Evolutionary conservation across 64 coral and sea anemone genomes (phyloP).

Genomic region (Orbicella faveolata): DNA sequence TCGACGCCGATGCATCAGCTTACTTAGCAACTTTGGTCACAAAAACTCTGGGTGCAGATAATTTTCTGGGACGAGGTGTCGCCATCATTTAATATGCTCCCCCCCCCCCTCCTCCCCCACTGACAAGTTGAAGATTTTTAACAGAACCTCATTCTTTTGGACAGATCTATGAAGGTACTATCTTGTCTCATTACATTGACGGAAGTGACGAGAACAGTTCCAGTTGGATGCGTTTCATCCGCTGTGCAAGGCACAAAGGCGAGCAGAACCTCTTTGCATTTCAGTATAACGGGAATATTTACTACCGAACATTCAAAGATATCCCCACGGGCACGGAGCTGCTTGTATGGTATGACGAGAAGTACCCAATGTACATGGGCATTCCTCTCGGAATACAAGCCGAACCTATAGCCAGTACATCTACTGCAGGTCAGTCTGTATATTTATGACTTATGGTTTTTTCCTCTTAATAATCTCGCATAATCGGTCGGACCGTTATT

Average conservation of each 20-base stretch:
- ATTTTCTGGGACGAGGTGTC: too few relatives aligned
- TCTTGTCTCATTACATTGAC: conserved; percentile 65
- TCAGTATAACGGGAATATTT: conserved; percentile 74
- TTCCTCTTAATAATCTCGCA: too few relatives aligned
- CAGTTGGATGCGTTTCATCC: conserved; percentile 85
- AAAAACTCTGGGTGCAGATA: too few relatives aligned
- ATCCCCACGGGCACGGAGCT: conserved; percentile 62
- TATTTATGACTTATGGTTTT: too few relatives aligned
- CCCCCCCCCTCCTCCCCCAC: too few relatives aligned
- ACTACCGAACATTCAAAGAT: conserved; percentile 73
- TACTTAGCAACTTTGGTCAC: too few relatives aligned
- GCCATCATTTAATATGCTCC: too few relatives aligned
- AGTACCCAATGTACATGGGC: conserved; percentile 69
- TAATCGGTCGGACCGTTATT: too few relatives aligned
- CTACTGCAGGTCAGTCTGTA: neutral
- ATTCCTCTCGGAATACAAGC: conserved; percentile 63
- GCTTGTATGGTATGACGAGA: conserved; percentile 80
- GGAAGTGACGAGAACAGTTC: conserved; percentile 73
- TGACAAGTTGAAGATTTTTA: neutral
- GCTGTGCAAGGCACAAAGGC: conserved; percentile 58
- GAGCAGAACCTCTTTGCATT: conserved; percentile 77
- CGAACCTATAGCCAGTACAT: neutral
- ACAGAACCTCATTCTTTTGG: neutral
- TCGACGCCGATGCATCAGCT: too few relatives aligned
- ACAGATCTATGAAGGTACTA: conserved; percentile 61